Percentiles rank a stretch among this genome's conserved stretches.
Conservation (phyloP, 2,797 vertebrate genomes). For the Rhincodon typus region DNA sequence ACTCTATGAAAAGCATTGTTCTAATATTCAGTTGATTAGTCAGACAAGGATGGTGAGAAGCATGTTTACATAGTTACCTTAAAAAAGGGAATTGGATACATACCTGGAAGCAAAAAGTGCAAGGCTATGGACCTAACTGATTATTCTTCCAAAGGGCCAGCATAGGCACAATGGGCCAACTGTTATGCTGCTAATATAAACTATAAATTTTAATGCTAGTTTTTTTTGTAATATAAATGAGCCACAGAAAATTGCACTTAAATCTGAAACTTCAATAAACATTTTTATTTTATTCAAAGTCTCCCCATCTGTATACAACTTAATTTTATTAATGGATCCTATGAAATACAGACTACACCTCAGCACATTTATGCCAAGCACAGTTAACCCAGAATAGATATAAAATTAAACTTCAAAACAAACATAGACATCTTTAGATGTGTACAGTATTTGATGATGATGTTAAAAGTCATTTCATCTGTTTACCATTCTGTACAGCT, state of each 20-base stretch:
- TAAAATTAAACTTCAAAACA: background rate
- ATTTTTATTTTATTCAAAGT: constrained; percentile 3
- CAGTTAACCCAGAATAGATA: background rate
- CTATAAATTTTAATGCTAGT: background rate
- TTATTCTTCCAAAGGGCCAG: too few species aligned
- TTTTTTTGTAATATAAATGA: background rate
- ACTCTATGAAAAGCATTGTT: too few species aligned
- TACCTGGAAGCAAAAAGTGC: background rate
- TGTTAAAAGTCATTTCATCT: background rate
- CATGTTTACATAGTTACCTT: background rate
- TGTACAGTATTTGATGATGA: background rate
- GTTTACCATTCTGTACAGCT: background rate
- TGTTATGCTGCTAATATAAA: background rate
- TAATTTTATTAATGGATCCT: background rate
- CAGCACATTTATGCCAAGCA: background rate
- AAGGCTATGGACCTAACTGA: background rate
- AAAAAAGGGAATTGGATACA: background rate
- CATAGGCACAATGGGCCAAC: background rate
- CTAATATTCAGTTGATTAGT: too few species aligned
- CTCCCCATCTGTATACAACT: background rate
- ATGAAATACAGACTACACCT: background rate
- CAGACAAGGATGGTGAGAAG: background rate
- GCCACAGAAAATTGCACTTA: background rate
- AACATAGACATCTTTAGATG: background rate
- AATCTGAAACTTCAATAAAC: background rate